A percentile compares a stretch with the other conserved stretches of the same genome.
Evolutionary conservation across 37 sponge, comb jelly and placozoan species (phyloP).

Genomic region (Amphimedon queenslandica): DNA sequence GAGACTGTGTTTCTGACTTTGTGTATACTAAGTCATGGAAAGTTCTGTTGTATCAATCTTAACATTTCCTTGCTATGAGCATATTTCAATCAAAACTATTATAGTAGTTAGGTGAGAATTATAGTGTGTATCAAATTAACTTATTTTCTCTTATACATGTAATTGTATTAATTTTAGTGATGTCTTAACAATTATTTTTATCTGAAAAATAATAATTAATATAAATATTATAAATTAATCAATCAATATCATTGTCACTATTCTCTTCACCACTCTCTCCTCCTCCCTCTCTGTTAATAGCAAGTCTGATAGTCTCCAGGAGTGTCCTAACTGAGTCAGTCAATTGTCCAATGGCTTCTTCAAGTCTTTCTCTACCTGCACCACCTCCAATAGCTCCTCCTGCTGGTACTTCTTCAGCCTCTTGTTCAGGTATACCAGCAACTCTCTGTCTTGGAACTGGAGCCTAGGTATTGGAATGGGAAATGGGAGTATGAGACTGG

Average conservation of each 20-base stretch:
- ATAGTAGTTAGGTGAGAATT: too few relatives aligned
- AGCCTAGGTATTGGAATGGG: too few relatives aligned
- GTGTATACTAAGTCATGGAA: too few relatives aligned
- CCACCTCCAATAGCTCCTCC: conserved; percentile 23
- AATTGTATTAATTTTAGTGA: background rate
- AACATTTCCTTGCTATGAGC: background rate
- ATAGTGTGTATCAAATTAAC: background rate
- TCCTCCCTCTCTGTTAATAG: background rate
- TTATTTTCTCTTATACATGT: background rate
- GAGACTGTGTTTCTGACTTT: too few relatives aligned
- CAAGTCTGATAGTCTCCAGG: background rate
- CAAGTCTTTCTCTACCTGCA: conserved; percentile 27
- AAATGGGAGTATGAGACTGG: too few relatives aligned
- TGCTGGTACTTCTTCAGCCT: background rate
- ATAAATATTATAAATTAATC: background rate
- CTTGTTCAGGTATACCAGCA: background rate
- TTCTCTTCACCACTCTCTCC: background rate
- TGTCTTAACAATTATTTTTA: background rate
- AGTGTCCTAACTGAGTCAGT: conserved; percentile 13
- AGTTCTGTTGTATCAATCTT: too few relatives aligned
- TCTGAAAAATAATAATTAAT: background rate
- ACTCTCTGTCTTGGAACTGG: background rate
- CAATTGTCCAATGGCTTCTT: conserved; percentile 23
- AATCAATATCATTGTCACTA: background rate
- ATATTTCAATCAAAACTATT: background rate